Percentiles rank a stretch among this genome's conserved stretches.
phyloP scores from a whole-genome alignment of 1,140 invertebrate genomes.

The Meloidogyne exigua region DNA sequence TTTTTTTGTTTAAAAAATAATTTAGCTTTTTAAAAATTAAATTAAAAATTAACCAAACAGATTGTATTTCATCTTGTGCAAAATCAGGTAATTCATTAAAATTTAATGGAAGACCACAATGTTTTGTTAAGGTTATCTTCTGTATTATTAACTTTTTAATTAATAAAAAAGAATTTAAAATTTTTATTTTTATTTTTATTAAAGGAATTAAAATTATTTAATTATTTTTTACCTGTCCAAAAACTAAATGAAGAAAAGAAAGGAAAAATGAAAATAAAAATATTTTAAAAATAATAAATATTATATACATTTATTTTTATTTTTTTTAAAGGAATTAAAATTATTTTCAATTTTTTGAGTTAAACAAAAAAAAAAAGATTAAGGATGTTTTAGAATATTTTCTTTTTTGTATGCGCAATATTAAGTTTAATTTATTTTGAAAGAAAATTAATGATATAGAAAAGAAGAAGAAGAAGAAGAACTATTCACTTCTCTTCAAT shows the following conservation, averaged over 20 bases:
- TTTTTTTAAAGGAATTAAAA: too few species aligned
- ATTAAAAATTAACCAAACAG: slow-evolving; percentile 45
- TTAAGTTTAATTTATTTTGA: background rate
- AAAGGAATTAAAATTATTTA: background rate
- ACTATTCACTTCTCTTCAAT: too few species aligned
- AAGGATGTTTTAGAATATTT: too few species aligned
- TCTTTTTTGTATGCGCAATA: background rate
- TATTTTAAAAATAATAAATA: background rate
- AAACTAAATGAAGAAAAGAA: background rate
- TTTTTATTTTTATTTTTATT: too few species aligned
- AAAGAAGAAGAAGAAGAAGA: too few species aligned
- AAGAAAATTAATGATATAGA: too few species aligned
- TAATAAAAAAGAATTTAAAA: too few species aligned
- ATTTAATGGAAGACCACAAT: slow-evolving; percentile 51
- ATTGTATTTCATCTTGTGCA: slow-evolving; percentile 51
- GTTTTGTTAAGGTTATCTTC: background rate
- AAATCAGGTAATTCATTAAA: slow-evolving; percentile 49
- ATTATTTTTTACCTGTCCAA: background rate
- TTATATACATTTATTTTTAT: background rate
- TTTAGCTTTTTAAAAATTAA: background rate
- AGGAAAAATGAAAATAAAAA: background rate
- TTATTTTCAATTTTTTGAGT: too few species aligned
- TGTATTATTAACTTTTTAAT: background rate
- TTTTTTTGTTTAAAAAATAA: too few species aligned
- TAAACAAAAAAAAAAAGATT: too few species aligned